A percentile compares a stretch with the other conserved stretches of the same genome.
Evolutionary conservation across 2,797 vertebrate species (phyloP).

Genomic region (Catharus ustulatus): DNA sequence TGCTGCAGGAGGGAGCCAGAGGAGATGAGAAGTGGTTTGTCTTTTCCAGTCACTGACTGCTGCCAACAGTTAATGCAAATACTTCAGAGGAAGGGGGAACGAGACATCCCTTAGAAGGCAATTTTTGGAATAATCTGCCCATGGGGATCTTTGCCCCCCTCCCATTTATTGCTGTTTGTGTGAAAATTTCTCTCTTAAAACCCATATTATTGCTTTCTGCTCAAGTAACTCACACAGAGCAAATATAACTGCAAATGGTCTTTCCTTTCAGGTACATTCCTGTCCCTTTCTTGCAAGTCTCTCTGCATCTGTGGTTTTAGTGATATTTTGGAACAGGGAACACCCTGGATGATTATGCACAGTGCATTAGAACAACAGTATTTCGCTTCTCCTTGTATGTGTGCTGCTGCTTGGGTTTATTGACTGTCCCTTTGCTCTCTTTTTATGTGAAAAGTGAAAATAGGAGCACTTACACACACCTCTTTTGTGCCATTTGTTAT

Average conservation of each 20-base stretch:
- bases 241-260: not conserved
- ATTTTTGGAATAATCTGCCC: not conserved
- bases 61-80: not conserved
- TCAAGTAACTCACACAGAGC: not conserved
- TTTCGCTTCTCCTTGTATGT: not conserved
- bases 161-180: not conserved
- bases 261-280: constrained; percentile 32
- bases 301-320: not conserved
- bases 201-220: not conserved
- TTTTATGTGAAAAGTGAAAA: constrained; percentile 38
- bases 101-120: not conserved
- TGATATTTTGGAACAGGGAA: not conserved
- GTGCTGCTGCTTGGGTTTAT: constrained; percentile 8
- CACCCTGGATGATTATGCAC: not conserved
- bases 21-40: not conserved
- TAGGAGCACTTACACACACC: not conserved
- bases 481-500: constrained; percentile 9
- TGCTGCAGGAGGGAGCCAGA: not conserved
- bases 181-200: constrained; percentile 24
- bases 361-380: not conserved
- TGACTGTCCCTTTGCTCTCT: constrained; percentile 48
- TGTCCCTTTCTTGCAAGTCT: not conserved
- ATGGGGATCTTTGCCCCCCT: not conserved
- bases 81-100: not conserved
- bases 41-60: not conserved